phyloP scores from a whole-genome alignment of 2,113 vertebrate species.

The Myotis yumanensis region DNA sequence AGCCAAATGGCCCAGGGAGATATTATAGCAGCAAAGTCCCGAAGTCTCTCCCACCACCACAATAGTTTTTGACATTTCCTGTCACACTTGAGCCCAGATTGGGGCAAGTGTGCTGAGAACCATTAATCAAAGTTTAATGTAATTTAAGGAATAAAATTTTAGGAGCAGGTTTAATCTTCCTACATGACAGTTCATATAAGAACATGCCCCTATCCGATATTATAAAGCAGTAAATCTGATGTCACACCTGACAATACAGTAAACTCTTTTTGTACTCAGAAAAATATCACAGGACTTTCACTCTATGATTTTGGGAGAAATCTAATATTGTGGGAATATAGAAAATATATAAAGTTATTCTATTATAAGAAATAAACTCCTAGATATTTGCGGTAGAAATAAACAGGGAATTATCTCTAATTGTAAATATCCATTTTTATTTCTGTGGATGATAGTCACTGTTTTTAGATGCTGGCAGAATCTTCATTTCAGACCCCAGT shows the following conservation, averaged over 20 bases:
- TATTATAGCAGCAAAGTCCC: not conserved
- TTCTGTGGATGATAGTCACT: not conserved
- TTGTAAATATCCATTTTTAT: not conserved
- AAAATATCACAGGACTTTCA: not conserved
- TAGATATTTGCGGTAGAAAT: not conserved
- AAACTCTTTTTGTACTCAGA: not conserved
- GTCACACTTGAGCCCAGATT: not conserved
- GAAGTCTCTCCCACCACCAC: not conserved
- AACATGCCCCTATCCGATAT: not conserved
- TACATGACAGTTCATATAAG: not conserved
- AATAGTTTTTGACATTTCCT: not conserved
- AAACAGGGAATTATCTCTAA: not conserved
- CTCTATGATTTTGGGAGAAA: not conserved
- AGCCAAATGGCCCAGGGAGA: not conserved
- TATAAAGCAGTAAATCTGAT: not conserved
- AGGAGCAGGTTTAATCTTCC: not conserved
- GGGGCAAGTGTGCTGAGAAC: not conserved
- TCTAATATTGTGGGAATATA: not conserved
- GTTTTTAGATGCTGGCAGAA: not conserved
- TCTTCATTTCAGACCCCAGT: not conserved
- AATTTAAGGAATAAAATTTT: conserved; percentile 3
- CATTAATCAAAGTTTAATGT: not conserved
- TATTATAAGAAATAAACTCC: conserved; percentile 17
- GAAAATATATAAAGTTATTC: conserved; percentile 26
- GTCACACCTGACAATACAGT: not conserved